phyloP scores from a whole-genome alignment of 2,113 vertebrate genomes.

The Amphiprion percula region DNA sequence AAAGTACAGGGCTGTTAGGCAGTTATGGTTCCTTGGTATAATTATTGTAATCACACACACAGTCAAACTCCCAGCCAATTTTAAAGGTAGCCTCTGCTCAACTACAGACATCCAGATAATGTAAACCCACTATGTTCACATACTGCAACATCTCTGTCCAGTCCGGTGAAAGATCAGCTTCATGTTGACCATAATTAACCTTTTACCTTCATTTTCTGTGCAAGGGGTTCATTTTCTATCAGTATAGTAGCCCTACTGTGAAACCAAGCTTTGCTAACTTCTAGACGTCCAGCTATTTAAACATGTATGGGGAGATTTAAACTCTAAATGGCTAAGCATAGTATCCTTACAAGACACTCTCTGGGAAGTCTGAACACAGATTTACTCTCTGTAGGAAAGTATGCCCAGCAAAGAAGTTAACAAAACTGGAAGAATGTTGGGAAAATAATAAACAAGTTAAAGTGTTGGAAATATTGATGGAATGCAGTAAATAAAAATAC shows the following conservation, averaged over 20 bases:
- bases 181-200: background rate
- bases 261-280: background rate
- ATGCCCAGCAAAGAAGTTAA: too few relatives aligned
- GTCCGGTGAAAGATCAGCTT: background rate
- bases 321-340: too few relatives aligned
- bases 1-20: constrained; percentile 28
- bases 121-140: background rate
- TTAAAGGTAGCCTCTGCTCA: background rate
- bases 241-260: background rate
- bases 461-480: too few relatives aligned
- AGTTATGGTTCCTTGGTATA: constrained; percentile 28
- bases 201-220: background rate
- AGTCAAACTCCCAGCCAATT: constrained; percentile 16
- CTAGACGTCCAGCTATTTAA: background rate
- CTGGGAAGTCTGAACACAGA: too few relatives aligned
- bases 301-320: background rate
- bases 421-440: too few relatives aligned
- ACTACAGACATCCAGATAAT: background rate
- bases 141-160: too few relatives aligned
- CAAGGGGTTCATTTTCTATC: background rate
- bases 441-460: too few relatives aligned
- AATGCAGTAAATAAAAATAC: background rate
- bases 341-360: too few relatives aligned
- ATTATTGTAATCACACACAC: constrained; percentile 39
- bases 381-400: too few relatives aligned